Evolutionary conservation across 1,140 invertebrate genomes (phyloP), one percentile per base, ranked within the genome.

Genomic region (Papilio glaucus): DNA sequence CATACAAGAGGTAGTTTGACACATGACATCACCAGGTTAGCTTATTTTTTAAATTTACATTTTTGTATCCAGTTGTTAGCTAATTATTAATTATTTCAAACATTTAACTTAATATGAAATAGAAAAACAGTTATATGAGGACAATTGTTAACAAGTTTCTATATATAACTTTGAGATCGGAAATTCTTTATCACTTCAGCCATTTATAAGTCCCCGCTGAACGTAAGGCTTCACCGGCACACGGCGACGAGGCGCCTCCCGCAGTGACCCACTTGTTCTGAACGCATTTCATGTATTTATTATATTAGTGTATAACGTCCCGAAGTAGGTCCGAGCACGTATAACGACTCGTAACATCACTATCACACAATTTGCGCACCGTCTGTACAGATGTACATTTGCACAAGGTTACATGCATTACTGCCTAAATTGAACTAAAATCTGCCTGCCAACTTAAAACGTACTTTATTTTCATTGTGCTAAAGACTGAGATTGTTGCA

Each of bases 381-480:
- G 63, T n/a, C 39, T 67, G 63, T 41, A 67, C 63, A 67, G 39
- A 29, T 42, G 67, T 53, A 53, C 26, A 69, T 69, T 69, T 69
- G 67, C 67, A 53, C 67, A 69, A 69, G 67, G 67, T 69, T 53
- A 69, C 67, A 69, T 49, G 42, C 41, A 49, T 69, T 69, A 49
- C 67, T 42, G 38, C 38, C 67, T 69, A 53, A 53, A 69, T 69
- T 29, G 29, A 49, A 69, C 24, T 69, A 24, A n/a, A 49, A 33
- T 9, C 15, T 7, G n/a, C 21, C 15, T n/a, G 13, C 9, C 13
- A 37, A 21, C 13, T 21, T 38, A 69, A 29, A 69, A 10, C 49
- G 12, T 15, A 69, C 42, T 49, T 49, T 69, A 67, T 41, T 0
- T 37, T n/a, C n/a, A 39, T 63, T 18, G 10, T 21, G 4, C n/a